phyloP scores from a whole-genome alignment of 2,113 vertebrate species.

The Bujurquina vittata region DNA sequence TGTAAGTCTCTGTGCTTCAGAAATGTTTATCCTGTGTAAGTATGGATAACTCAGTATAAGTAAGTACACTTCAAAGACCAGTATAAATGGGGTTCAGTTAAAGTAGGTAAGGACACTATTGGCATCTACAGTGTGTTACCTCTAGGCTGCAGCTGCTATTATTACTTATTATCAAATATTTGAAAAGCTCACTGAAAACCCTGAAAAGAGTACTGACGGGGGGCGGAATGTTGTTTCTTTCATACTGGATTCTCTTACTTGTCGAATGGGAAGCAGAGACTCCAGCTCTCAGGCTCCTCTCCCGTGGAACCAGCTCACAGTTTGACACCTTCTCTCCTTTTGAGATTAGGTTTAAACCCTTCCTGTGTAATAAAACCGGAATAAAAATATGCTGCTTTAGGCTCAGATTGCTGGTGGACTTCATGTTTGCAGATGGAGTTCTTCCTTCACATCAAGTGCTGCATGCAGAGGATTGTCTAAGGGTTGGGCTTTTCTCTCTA shows the following conservation, averaged over 20 bases:
- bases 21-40: neutral
- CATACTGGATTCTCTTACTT: neutral
- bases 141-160: neutral
- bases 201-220: neutral
- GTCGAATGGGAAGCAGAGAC: accelerated
- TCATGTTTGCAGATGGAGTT: too few relatives aligned
- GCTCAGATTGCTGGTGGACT: too few relatives aligned
- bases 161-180: accelerated
- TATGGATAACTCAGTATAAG: accelerated
- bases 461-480: too few relatives aligned
- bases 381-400: too few relatives aligned
- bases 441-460: too few relatives aligned
- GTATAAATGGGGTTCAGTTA: accelerated
- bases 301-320: neutral
- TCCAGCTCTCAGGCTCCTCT: neutral
- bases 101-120: too few relatives aligned
- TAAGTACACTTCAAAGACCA: neutral
- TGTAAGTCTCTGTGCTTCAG: neutral
- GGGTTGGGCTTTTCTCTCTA: too few relatives aligned
- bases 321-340: accelerated
- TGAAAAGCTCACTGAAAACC: neutral
- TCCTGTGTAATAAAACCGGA: too few relatives aligned
- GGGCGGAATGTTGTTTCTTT: accelerated
- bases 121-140: neutral
- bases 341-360: neutral